Evolutionary conservation across 1,140 invertebrate genomes (phyloP).

Genomic region (Drosophila elegans): DNA sequence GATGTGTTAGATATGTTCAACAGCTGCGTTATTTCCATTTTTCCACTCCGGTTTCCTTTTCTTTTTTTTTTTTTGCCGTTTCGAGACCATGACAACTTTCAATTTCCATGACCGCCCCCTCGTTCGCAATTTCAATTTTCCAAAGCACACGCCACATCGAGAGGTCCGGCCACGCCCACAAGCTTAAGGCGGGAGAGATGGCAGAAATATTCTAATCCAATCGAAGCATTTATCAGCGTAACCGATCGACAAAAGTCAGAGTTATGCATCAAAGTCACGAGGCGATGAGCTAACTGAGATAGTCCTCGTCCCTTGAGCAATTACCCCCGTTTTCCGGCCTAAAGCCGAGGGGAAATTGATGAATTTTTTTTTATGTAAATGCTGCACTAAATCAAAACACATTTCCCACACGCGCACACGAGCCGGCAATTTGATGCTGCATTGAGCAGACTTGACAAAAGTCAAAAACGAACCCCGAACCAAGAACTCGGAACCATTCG

Average conservation of each 20-base stretch:
- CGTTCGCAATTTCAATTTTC: slow-evolving; percentile 70
- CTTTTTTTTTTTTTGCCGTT: slow-evolving; percentile 9
- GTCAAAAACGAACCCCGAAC: slow-evolving; percentile 37
- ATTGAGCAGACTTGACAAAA: slow-evolving; percentile 72
- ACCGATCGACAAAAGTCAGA: slow-evolving; percentile 78
- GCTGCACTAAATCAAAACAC: slow-evolving; percentile 79
- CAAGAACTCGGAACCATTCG: slow-evolving; percentile 12
- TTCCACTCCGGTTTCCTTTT: slow-evolving; percentile 18
- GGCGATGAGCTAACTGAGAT: slow-evolving; percentile 57
- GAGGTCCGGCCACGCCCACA: slow-evolving; percentile 61
- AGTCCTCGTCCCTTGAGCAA: slow-evolving; percentile 47
- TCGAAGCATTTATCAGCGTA: slow-evolving; percentile 76
- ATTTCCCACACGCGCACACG: slow-evolving; percentile 52
- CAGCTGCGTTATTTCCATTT: slow-evolving; percentile 75
- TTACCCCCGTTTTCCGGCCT: slow-evolving; percentile 41
- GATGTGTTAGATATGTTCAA: slow-evolving; percentile 81
- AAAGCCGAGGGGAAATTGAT: slow-evolving; percentile 60
- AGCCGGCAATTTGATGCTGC: slow-evolving; percentile 75
- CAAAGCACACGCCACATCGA: slow-evolving; percentile 37
- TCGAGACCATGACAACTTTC: slow-evolving; percentile 72
- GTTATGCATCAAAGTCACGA: slow-evolving; percentile 80
- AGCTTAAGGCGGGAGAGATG: slow-evolving; percentile 50
- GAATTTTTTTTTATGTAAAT: slow-evolving; percentile 77
- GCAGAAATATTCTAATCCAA: slow-evolving; percentile 71
- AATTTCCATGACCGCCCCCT: slow-evolving; percentile 59